A percentile compares a stretch with the other conserved stretches of the same genome.
phyloP scores from a whole-genome alignment of 2,888 invertebrate species.

The Volucella inanis region DNA sequence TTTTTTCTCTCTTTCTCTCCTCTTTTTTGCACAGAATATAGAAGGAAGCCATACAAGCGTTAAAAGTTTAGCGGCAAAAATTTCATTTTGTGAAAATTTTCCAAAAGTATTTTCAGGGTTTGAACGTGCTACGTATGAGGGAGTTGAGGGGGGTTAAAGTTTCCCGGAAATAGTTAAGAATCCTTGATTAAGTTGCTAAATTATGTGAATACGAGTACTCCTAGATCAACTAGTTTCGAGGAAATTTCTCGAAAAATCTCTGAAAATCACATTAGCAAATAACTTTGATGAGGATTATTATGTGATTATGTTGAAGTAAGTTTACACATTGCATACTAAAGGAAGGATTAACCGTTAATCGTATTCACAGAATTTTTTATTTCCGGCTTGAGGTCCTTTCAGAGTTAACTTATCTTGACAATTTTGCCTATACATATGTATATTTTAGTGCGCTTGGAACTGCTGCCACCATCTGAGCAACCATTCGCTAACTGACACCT shows the following conservation, averaged over 20 bases:
- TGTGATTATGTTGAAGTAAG: too few species aligned
- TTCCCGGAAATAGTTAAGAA: background rate
- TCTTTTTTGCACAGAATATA: slow-evolving; percentile 16
- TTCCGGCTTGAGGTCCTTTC: too few species aligned
- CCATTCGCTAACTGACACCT: too few species aligned
- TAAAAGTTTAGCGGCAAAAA: slow-evolving; percentile 16
- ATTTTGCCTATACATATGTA: too few species aligned
- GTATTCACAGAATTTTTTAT: too few species aligned
- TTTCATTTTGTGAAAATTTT: slow-evolving; percentile 21
- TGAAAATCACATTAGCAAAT: background rate
- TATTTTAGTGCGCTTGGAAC: too few species aligned
- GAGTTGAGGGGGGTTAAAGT: background rate
- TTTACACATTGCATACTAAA: too few species aligned
- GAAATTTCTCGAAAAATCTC: background rate
- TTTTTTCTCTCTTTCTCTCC: too few species aligned
- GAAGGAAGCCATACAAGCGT: slow-evolving; percentile 13
- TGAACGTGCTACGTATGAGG: background rate
- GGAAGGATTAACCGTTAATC: too few species aligned
- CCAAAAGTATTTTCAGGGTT: background rate
- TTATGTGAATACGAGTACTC: background rate
- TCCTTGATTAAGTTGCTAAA: slow-evolving; percentile 21
- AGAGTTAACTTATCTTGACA: too few species aligned
- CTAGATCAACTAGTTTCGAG: background rate
- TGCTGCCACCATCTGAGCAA: too few species aligned
- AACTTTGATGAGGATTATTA: background rate